These are phyloP conservation scores for Neoarius graeffei DNA, from an alignment of 2,113 vertebrate species.

Conservation along the genomic window DNA sequence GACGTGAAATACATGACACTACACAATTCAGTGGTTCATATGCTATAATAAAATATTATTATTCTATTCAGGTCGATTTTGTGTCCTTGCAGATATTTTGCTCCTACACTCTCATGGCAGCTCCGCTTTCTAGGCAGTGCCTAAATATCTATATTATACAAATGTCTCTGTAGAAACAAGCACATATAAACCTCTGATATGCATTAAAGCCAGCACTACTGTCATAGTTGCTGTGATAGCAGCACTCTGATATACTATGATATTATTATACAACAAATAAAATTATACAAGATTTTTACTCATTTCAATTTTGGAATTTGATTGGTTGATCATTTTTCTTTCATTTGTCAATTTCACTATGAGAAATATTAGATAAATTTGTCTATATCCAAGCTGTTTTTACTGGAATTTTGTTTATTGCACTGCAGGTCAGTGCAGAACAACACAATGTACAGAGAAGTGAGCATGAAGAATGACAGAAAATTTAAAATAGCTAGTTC, in stretches of 20 bases:
- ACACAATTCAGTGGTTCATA: too few relatives aligned
- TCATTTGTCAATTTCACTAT: neutral
- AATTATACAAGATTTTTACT: neutral
- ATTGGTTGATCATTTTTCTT: neutral
- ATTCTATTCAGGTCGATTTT: too few relatives aligned
- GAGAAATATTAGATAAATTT: neutral
- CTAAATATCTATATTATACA: too few relatives aligned
- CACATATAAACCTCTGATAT: neutral
- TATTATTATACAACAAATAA: neutral
- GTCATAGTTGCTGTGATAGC: neutral
- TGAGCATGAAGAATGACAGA: neutral
- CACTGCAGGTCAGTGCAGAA: neutral
- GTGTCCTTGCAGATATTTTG: too few relatives aligned
- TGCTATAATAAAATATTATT: too few relatives aligned
- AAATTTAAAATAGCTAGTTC: neutral
- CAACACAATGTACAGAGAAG: neutral
- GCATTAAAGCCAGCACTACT: neutral
- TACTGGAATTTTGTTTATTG: neutral
- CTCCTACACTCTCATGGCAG: too few relatives aligned
- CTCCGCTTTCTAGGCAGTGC: too few relatives aligned
- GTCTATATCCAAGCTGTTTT: neutral
- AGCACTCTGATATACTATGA: neutral
- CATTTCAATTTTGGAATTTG: neutral
- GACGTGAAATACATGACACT: too few relatives aligned
- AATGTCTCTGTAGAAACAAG: neutral